Base-by-base conservation (phyloP, 2,797 vertebrate genomes). In the Diceros bicornis region DNA sequence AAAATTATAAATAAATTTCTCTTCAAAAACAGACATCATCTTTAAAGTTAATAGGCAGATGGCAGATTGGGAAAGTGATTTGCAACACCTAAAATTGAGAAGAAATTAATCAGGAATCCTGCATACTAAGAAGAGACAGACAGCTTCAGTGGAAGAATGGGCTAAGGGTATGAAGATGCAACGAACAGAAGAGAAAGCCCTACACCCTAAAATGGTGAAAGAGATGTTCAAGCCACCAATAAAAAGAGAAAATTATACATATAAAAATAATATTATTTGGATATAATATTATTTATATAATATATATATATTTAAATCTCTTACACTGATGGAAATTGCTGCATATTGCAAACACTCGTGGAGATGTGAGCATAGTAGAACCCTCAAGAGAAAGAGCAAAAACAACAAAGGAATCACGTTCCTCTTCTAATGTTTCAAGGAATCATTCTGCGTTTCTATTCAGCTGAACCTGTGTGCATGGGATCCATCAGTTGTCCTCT, bases 141-240 rank as follows among this genome's bases (percentile, higher is more conserved):
- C 23, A 47, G 18, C 17, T 72, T 55, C 25, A 4, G 17, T 20
- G 4, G 32, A 14, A 55, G 82, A 91, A 11, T 16, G 37, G 29
- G 10, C 3, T 3, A 7, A 32, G 7, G 7, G 4, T 11, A 29
- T 29, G 18, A 6, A 20, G 25, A 18, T 32, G 3, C 17, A 61
- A 18, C 32, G 4, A 79, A 59, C 0, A 32, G 0, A 75, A 55
- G 12, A 71, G 57, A 68, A 34, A 78, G 0, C 3, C 4, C 23
- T 68, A 1, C 0, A 18, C 81, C 12, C 9, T 27, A 37, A 29
- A 29, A 2, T 32, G 23, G 7, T 17, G 32, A 50, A 66, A 37
- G 7, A 57, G 5, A 41, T 18, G 4, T 6, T 72, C n/a, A 34
- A 55, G 50, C 2, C 3, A n/a, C 27, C 16, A 78, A 9, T 50